A percentile compares a stretch with the other conserved stretches of the same genome.
These are phyloP conservation scores for Trinectes maculatus DNA, from an alignment of 2,113 vertebrate species.

Conservation along the genomic window DNA sequence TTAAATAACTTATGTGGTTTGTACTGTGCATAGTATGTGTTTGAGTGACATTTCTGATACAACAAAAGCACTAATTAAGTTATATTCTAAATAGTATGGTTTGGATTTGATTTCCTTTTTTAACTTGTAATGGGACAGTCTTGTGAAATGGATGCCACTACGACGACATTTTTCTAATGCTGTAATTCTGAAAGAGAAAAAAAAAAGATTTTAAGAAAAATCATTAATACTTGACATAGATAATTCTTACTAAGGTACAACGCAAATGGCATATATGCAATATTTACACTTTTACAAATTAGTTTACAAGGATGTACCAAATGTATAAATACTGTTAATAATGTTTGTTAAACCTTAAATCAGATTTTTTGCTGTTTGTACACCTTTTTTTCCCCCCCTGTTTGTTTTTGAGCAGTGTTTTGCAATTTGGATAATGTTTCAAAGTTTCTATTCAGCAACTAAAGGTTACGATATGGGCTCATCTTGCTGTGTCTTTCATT, in stretches of 20 bases:
- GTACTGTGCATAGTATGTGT: conserved; percentile 81
- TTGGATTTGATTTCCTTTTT: conserved; percentile 72
- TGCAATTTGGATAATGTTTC: conserved; percentile 84
- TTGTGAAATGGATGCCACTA: conserved; percentile 81
- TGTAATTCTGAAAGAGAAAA: conserved; percentile 78
- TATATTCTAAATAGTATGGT: conserved; percentile 80
- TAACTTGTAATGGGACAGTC: conserved; percentile 69
- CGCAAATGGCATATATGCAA: conserved; percentile 98
- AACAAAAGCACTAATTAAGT: conserved; percentile 83
- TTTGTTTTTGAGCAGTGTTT: conserved; percentile 89
- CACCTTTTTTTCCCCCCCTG: conserved; percentile 83
- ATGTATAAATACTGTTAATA: conserved; percentile 92
- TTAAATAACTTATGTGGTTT: conserved; percentile 82
- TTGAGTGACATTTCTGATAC: conserved; percentile 71
- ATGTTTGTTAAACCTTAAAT: conserved; percentile 89
- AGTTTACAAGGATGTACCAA: conserved; percentile 99
- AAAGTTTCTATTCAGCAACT: conserved; percentile 87
- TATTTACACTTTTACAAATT: conserved; percentile 93
- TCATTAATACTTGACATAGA: conserved; percentile 79
- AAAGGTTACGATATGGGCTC: conserved; percentile 89
- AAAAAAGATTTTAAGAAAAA: conserved; percentile 67
- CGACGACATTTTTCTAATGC: conserved; percentile 81
- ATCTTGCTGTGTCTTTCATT: conserved; percentile 94
- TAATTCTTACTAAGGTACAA: conserved; percentile 88
- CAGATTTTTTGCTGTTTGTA: conserved; percentile 91